phyloP scores from a whole-genome alignment of 1,140 invertebrate genomes.

The Hormaphis cornu region DNA sequence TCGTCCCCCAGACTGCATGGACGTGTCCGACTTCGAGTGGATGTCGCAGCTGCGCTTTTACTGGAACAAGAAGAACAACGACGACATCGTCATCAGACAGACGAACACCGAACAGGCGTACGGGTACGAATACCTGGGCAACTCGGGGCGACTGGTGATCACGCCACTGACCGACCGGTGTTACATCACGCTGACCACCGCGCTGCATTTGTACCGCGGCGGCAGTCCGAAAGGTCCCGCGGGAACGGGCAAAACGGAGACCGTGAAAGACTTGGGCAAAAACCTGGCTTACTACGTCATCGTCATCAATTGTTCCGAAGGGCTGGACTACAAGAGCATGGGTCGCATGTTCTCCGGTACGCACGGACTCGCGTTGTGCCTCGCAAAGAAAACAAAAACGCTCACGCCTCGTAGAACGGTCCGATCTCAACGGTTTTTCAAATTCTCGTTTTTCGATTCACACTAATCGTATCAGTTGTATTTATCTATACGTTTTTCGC shows the following conservation, averaged over 20 bases:
- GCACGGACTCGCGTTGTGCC: not conserved
- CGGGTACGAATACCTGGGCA: conserved; percentile 89
- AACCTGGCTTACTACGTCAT: conserved; percentile 91
- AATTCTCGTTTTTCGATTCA: too few relatives aligned
- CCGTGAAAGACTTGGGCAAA: conserved; percentile 89
- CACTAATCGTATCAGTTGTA: too few relatives aligned
- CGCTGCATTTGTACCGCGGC: conserved; percentile 69
- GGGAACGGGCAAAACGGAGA: conserved; percentile 78
- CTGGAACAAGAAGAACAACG: conserved; percentile 45
- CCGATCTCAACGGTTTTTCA: too few relatives aligned
- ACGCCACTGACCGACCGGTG: conserved; percentile 80
- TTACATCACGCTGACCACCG: conserved; percentile 77
- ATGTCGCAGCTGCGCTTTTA: conserved; percentile 27
- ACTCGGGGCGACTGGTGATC: conserved; percentile 67
- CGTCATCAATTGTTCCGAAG: conserved; percentile 91
- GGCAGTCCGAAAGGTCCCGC: conserved; percentile 61
- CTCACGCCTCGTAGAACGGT: too few relatives aligned
- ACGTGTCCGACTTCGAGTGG: conserved; percentile 39
- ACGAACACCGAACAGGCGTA: conserved; percentile 76
- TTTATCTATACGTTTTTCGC: too few relatives aligned
- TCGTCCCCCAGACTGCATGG: conserved; percentile 47
- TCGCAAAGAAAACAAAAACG: not conserved
- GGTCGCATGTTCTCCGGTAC: conserved; percentile 43
- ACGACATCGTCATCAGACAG: conserved; percentile 65
- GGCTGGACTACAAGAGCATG: conserved; percentile 79